Conservation (phyloP, 2,888 invertebrate species). For the Apodemia mormo region DNA sequence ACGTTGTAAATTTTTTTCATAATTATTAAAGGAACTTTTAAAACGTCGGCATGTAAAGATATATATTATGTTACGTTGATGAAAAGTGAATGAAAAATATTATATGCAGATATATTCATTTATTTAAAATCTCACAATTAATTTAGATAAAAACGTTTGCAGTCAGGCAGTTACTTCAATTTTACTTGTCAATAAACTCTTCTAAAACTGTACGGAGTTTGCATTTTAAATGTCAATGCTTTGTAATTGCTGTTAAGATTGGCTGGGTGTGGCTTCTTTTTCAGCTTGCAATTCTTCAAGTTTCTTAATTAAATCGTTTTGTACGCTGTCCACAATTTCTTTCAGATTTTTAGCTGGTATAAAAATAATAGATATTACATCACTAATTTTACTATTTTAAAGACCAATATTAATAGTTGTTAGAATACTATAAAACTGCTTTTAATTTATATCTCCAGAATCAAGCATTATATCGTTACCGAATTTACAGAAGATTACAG, state of each 20-base stretch:
- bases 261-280: constrained; percentile 37
- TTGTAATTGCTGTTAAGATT: background rate
- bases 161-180: background rate
- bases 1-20: background rate
- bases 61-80: background rate
- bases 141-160: constrained; percentile 21
- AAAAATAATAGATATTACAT: background rate
- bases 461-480: too few species aligned
- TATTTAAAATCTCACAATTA: constrained; percentile 26
- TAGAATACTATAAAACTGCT: background rate
- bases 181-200: constrained; percentile 23
- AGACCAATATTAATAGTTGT: background rate
- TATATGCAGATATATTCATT: constrained; percentile 4
- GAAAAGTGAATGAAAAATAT: background rate
- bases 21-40: background rate
- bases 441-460: background rate
- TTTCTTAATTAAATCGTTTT: constrained; percentile 69
- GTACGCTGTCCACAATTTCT: constrained; percentile 74
- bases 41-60: background rate
- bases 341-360: constrained; percentile 69
- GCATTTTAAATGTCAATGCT: constrained; percentile 20
- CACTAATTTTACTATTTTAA: background rate
- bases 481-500: too few species aligned
- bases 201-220: constrained; percentile 22
- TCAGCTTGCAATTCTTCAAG: constrained; percentile 63